Evolutionary conservation across 1,140 invertebrate genomes (phyloP).

Genomic region (Drusus annulatus): DNA sequence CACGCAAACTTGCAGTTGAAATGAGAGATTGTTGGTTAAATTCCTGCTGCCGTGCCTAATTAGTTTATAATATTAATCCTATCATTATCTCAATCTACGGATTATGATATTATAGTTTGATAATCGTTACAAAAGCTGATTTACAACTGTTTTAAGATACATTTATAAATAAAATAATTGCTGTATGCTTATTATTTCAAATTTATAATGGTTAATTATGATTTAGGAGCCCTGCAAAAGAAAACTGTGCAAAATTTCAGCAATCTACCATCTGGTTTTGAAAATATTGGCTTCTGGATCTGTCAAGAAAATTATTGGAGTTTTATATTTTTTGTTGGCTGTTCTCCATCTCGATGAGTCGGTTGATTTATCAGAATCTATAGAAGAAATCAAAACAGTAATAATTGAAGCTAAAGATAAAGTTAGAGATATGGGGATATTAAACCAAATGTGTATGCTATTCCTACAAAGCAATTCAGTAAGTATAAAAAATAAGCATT

Average conservation of each 20-base stretch:
- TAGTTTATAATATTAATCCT: too few relatives aligned
- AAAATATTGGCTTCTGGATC: constrained; percentile 59
- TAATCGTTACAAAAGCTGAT: too few relatives aligned
- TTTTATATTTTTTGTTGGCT: constrained; percentile 62
- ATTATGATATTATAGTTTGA: too few relatives aligned
- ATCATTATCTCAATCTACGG: too few relatives aligned
- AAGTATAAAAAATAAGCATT: constrained; percentile 26
- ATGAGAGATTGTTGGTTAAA: too few relatives aligned
- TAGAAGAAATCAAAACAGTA: constrained; percentile 45
- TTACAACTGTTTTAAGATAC: too few relatives aligned
- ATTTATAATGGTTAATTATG: constrained; percentile 1
- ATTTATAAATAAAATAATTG: too few relatives aligned
- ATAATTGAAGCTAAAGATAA: constrained; percentile 61
- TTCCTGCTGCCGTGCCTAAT: too few relatives aligned
- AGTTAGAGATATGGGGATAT: constrained; percentile 59
- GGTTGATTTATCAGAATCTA: constrained; percentile 2
- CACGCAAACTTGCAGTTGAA: too few relatives aligned
- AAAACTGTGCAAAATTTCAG: constrained; percentile 60
- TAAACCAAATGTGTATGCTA: constrained; percentile 57
- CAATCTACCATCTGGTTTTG: constrained; percentile 61
- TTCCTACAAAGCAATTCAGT: constrained; percentile 59
- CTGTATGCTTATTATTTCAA: too few relatives aligned
- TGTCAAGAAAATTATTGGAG: constrained; percentile 58
- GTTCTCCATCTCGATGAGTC: constrained; percentile 59
- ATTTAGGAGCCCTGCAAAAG: constrained; percentile 59